Evolutionary conservation across 2,113 vertebrate genomes (phyloP), one percentile per base, ranked within the genome.

Genomic region (Bagarius yarrelli): DNA sequence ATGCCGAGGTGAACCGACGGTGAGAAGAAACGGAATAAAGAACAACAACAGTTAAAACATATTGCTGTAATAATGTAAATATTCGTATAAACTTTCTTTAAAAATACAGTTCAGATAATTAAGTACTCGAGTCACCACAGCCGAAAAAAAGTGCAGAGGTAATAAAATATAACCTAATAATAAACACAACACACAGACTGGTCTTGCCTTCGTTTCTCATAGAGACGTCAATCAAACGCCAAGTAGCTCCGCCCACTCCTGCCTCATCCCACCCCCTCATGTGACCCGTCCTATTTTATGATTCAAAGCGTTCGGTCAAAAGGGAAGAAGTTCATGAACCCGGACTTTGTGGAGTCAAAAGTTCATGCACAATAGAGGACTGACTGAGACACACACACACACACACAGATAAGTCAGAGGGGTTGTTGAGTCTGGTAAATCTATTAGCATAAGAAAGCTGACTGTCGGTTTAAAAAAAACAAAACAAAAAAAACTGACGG

Each of bases 111-210:
- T 93, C 90, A 91, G 88, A 89, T 91, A 92, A 93, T 92, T 93
- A 93, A 94, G 93, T 93, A 93, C 91, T 93, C 91, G 91, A 93
- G 88, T 93, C 91, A 89, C 92, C 93, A 93, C 92, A 93, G 92
- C 92, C 93, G 44, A 32, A 55, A 72, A 92, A 93, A 94, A 94
- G 93, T 94, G 93, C 93, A 94, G 93, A 94, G 93, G 91, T 94
- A 91, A 76, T 64, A 30, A 30, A 12, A 32, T 63, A 76, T 21
- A 77, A 77, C 56, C 47, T 47, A 81, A 81, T 44, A 74, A 52
- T 75, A 36, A 19, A 21, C 47, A 36, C 3, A 60, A 15, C 23
- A 61, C 56, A 19, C 34, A 47, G 55, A 36, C 44, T 23, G 74
- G 70, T 15, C 70, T 67, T 32, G 19, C 19, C 47, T 84, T 89